Conservation (phyloP, 2,888 invertebrate species). For the Eristalinus aeneus region DNA sequence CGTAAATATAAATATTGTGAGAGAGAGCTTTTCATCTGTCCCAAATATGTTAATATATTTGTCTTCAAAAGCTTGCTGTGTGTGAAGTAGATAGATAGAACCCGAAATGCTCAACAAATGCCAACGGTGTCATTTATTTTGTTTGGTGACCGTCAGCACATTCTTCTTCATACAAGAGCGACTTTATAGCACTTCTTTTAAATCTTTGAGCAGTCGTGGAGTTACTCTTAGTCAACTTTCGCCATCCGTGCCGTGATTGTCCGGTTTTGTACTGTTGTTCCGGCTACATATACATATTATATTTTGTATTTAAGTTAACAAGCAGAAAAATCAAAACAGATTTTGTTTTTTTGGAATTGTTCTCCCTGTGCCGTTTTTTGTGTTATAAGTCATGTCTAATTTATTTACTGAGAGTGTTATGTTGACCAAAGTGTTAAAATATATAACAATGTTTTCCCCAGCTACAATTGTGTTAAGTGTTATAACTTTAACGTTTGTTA, state of each 20-base stretch:
- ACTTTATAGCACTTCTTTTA: constrained; percentile 78
- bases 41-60: constrained; percentile 46
- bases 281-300: background rate
- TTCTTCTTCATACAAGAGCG: constrained; percentile 40
- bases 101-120: constrained; percentile 34
- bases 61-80: constrained; percentile 37
- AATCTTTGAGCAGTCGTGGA: constrained; percentile 79
- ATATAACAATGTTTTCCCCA: constrained; percentile 78
- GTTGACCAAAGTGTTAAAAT: constrained; percentile 76
- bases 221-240: constrained; percentile 78
- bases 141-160: constrained; percentile 53
- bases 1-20: background rate
- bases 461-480: constrained; percentile 76
- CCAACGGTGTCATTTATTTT: constrained; percentile 51
- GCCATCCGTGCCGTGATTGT: constrained; percentile 75
- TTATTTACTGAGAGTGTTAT: constrained; percentile 78
- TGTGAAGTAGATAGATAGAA: constrained; percentile 50
- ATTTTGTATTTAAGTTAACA: constrained; percentile 2
- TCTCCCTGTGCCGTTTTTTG: background rate
- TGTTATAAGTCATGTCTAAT: constrained; percentile 74
- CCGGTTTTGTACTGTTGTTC: constrained; percentile 15
- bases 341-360: background rate
- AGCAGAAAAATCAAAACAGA: background rate
- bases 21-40: constrained; percentile 50
- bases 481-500: constrained; percentile 74